Evolutionary conservation across 2,888 invertebrate genomes (phyloP).

Genomic region (Euproctis similis): DNA sequence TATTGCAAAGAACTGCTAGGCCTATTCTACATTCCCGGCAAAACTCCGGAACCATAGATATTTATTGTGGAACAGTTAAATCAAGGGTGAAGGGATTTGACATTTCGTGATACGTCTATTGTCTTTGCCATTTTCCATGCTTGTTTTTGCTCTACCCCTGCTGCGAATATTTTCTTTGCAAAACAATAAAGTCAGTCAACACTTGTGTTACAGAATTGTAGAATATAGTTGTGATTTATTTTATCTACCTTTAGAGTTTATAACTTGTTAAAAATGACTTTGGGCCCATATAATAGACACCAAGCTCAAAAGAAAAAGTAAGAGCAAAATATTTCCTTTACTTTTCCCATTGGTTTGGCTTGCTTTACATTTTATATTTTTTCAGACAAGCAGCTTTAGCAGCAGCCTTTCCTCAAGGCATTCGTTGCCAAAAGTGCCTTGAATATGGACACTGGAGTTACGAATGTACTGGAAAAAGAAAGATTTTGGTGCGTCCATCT

Average conservation of each 20-base stretch:
- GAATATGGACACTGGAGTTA: constrained; percentile 97
- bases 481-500: constrained; percentile 88
- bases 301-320: constrained; percentile 65
- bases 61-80: too few relatives aligned
- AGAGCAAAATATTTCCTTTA: constrained; percentile 9
- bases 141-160: too few relatives aligned
- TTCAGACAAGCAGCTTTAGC: constrained; percentile 76
- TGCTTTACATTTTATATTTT: constrained; percentile 9
- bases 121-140: too few relatives aligned
- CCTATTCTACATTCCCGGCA: too few relatives aligned
- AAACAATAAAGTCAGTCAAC: too few relatives aligned
- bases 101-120: too few relatives aligned
- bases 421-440: constrained; percentile 93
- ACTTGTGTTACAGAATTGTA: too few relatives aligned
- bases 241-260: constrained; percentile 17
- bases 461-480: constrained; percentile 93
- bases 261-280: constrained; percentile 45
- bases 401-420: constrained; percentile 82
- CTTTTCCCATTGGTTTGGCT: constrained; percentile 3
- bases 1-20: too few relatives aligned
- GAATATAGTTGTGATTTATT: constrained; percentile 8
- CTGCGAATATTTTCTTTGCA: too few relatives aligned
- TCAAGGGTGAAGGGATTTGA: too few relatives aligned
- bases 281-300: constrained; percentile 67
- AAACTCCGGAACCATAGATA: too few relatives aligned